Percentiles rank a stretch among this genome's conserved stretches.
phyloP scores from a whole-genome alignment of 2,113 vertebrate genomes.

The Chrysochloris asiatica region DNA sequence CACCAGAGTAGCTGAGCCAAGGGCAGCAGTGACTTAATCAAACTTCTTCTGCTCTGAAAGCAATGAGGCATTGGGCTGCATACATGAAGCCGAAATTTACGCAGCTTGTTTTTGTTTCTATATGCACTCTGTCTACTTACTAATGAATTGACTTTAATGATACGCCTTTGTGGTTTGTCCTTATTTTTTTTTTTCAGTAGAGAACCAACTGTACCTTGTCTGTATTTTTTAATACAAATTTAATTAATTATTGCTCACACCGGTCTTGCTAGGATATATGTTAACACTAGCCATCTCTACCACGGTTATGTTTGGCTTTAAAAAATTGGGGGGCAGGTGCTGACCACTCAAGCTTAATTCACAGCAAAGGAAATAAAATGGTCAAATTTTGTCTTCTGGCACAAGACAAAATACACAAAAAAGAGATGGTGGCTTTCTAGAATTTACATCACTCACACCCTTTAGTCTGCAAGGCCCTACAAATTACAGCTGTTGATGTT shows the following conservation, averaged over 20 bases:
- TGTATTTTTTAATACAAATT: neutral
- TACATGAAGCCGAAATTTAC: fast-evolving
- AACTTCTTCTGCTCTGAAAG: neutral
- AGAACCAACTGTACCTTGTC: neutral
- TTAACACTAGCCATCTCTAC: neutral
- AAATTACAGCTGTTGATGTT: conserved; percentile 84
- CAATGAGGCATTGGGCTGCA: fast-evolving
- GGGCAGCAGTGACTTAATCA: too few relatives aligned
- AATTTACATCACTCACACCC: conserved; percentile 81
- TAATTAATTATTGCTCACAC: fast-evolving
- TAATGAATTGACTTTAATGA: neutral
- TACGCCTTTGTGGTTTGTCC: neutral
- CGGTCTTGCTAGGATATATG: fast-evolving
- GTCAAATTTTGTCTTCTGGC: conserved; percentile 77
- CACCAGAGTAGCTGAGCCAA: neutral
- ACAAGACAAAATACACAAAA: conserved; percentile 83
- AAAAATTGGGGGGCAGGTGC: conserved; percentile 66
- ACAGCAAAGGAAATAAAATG: conserved; percentile 64
- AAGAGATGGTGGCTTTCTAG: conserved; percentile 73
- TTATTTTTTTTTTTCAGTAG: neutral
- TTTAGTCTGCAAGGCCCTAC: conserved; percentile 77
- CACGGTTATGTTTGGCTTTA: neutral
- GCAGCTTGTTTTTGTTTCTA: fast-evolving
- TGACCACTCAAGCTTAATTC: conserved; percentile 68
- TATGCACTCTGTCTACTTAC: fast-evolving